Base-by-base conservation (phyloP, 2,797 vertebrate genomes). In the Enoplosus armatus region DNA sequence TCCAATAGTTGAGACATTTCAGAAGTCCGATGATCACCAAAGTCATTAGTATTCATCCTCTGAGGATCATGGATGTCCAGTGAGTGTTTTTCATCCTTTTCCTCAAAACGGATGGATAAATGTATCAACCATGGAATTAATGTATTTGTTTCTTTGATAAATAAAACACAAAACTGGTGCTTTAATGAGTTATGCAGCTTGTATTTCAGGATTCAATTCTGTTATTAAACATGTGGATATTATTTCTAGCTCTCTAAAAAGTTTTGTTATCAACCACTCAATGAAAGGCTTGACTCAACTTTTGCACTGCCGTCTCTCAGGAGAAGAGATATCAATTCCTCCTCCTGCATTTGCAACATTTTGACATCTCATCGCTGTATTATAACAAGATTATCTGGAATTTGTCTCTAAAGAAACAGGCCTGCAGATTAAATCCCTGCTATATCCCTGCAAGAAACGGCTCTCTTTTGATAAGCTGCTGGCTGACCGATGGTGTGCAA, bases 381-480 rank as follows among this genome's bases (percentile, higher is more conserved):
- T 75, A 18, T 51, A 14, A 29, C 37, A 31, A 39, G 26, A 61
- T 77, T 53, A 69, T 67, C 2, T 75, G 56, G 22, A 66, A 65
- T 70, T 47, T 73, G 22, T 54, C 47, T 75, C 53, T 14, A 4
- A 68, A 74, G 26, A 66, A 65, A 65, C 45, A 4, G 7, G 48
- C 9, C 48, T 27, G 11, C 55, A 68, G 35, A 67, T 66, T 62
- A n/a, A 76, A 54, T 75, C 41, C 10, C 31, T 54, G 0, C 33
- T 59, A 11, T 9, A 63, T 58, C 29, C 15, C 12, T 29, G 6
- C 26, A 33, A 43, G 43, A 71, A 51, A 60, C 37, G n/a, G 60
- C 55, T 35, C 48, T 76, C 59, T 54, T 62, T n/a, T 80, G 63
- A 53, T 58, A 58, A 64, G 31, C 33, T 39, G 11, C 65, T n/a